Base-by-base conservation (phyloP, 2,113 vertebrate species). In the Thomomys bottae region DNA sequence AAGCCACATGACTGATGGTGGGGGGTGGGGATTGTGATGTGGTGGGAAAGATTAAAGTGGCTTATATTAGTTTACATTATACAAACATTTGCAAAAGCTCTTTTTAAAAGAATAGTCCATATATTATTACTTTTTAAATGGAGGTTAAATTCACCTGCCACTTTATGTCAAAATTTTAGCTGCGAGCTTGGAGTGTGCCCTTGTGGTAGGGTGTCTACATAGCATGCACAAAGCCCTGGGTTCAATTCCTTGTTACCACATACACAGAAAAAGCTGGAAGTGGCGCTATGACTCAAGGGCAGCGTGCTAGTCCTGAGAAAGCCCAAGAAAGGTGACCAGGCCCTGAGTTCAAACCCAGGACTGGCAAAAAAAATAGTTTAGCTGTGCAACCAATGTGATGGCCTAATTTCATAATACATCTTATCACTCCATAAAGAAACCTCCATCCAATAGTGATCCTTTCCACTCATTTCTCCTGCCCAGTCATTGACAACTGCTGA, bases 361-460 rank as follows among this genome's bases (percentile, higher is more conserved):
- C n/a, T n/a, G n/a, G n/a, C n/a, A n/a, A n/a, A n/a, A n/a, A n/a
- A n/a, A n/a, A n/a, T n/a, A n/a, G n/a, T n/a, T n/a, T n/a, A n/a
- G 2, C 57, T 64, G n/a, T 42, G 8, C n/a, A 20, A 26, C 6
- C 36, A 57, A 72, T 28, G 23, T 26, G 6, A 75, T 17, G 49
- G n/a, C 18, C 61, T 84, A 80, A 90, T 79, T 76, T 24, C n/a
- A 70, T n/a, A 90, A 76, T 45, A 30, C 57, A n/a, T 82, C 77
- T 72, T 17, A 84, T 84, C 10, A 21, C 8, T 79, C 32, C 57
- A 84, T 28, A 78, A 87, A 66, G 26, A 90, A 34, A 9, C 10
- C 42, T 20, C 54, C 23, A 10, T 11, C 18, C 14, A 26, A n/a
- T 42, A 45, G n/a, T 36, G 26, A 36, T 45, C 14, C 5, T 66